Base-by-base conservation (phyloP, 2,797 vertebrate species). In the Hyperoplus immaculatus region DNA sequence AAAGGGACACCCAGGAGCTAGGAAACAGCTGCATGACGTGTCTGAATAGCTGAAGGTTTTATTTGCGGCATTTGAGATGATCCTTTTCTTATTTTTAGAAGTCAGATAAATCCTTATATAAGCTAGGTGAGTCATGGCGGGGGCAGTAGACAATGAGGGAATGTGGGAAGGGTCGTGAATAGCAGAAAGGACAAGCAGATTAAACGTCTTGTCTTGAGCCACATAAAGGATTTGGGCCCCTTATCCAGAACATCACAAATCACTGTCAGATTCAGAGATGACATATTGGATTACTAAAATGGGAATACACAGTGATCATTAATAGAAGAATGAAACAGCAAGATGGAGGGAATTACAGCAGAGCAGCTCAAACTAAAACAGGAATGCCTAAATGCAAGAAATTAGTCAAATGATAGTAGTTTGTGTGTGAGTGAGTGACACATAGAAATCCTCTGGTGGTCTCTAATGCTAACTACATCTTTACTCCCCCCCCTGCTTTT, bases 21-120 rank as follows among this genome's bases (percentile, higher is more conserved):
- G 70, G 50, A 92, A 93, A 93, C 93, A 94, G 90, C 90, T 94
- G 92, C 81, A 62, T 39, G 78, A 59, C 72, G 56, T 80, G 74
- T 77, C 71, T 63, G 73, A 84, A 87, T 78, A 84, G 88, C 73
- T 70, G 36, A 41, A 82, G 80, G 53, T 88, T 87, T 84, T 87
- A 90, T 92, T 91, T 87, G 83, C 50, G 81, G 80, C 81, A 6
- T 70, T 89, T 87, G 80, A 90, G 83, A 91, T 94, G 89, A 92
- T 87, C 89, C 56, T 57, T 82, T 90, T 88, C 86, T 91, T 95
- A 94, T 94, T 95, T 95, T 94, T 93, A 92, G 93, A 86, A 80
- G 69, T 79, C 70, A 75, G 76, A 93, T 90, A 88, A 93, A 91
- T 82, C 89, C 91, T 87, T 82, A 78, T 80, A 78, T 93, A 93